Evolutionary conservation across 2,113 vertebrate species (phyloP).

Genomic region (Tinamus guttatus): DNA sequence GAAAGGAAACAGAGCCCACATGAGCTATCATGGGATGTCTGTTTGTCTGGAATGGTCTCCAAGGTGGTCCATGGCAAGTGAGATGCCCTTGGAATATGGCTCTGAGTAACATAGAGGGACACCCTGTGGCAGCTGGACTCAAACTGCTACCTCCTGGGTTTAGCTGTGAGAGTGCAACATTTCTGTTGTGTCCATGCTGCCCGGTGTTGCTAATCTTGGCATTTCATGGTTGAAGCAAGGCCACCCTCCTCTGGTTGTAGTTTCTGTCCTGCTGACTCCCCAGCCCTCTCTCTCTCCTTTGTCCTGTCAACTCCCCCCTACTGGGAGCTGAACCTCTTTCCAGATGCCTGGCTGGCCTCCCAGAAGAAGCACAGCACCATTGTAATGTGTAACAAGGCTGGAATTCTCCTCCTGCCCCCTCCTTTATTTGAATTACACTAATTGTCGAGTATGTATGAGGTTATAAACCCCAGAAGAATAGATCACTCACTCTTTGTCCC

Average conservation of each 20-base stretch:
- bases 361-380: slow-evolving; percentile 61
- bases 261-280: neutral
- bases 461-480: neutral
- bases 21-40: neutral
- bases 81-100: neutral
- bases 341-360: slow-evolving; percentile 70
- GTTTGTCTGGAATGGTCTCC: neutral
- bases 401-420: slow-evolving; percentile 48
- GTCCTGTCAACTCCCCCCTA: slow-evolving; percentile 28
- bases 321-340: slow-evolving; percentile 58
- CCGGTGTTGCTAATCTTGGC: neutral
- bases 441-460: neutral
- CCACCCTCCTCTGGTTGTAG: slow-evolving; percentile 29
- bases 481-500: neutral
- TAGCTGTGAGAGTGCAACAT: neutral
- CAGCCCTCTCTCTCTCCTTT: slow-evolving; percentile 45
- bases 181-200: neutral
- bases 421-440: slow-evolving; percentile 27
- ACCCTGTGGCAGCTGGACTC: neutral
- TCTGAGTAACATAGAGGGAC: neutral
- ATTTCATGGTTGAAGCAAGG: neutral
- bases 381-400: slow-evolving; percentile 58
- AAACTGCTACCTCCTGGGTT: neutral
- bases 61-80: neutral
- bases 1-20: neutral